A percentile compares a stretch with the other conserved stretches of the same genome.
phyloP scores from a whole-genome alignment of 2,113 vertebrate species.

The Sturnus vulgaris region DNA sequence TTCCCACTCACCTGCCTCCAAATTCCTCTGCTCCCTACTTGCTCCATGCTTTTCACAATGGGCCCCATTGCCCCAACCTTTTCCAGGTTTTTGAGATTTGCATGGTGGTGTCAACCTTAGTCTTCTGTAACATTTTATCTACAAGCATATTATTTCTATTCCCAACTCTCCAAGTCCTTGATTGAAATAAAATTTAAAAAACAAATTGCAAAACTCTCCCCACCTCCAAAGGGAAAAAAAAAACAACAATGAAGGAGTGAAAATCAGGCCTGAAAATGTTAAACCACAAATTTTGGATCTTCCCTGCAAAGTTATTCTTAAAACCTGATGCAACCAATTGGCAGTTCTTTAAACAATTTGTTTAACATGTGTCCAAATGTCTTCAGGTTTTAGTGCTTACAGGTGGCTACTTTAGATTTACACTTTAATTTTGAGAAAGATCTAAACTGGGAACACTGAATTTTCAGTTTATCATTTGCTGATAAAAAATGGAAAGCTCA shows the following conservation, averaged over 20 bases:
- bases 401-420: slow-evolving; percentile 63
- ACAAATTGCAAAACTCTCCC: fast-evolving
- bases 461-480: slow-evolving; percentile 48
- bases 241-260: not conserved
- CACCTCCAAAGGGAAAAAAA: not conserved
- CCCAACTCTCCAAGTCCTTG: not conserved
- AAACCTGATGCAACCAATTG: slow-evolving; percentile 16
- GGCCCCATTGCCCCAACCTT: fast-evolving
- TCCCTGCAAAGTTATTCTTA: not conserved
- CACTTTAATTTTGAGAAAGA: slow-evolving; percentile 58
- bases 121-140: not conserved
- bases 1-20: not conserved
- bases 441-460: slow-evolving; percentile 59
- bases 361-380: slow-evolving; percentile 51
- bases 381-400: slow-evolving; percentile 68
- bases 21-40: fast-evolving
- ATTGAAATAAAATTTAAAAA: not conserved
- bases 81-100: not conserved
- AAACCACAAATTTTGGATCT: not conserved
- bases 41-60: not conserved
- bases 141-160: not conserved
- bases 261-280: not conserved
- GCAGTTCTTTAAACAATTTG: slow-evolving; percentile 26
- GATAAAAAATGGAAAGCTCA: slow-evolving; percentile 67
- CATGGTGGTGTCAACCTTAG: fast-evolving